These are phyloP conservation scores for Matsumyia berberina DNA, from an alignment of 2,888 invertebrate species.

Conservation along the genomic window DNA sequence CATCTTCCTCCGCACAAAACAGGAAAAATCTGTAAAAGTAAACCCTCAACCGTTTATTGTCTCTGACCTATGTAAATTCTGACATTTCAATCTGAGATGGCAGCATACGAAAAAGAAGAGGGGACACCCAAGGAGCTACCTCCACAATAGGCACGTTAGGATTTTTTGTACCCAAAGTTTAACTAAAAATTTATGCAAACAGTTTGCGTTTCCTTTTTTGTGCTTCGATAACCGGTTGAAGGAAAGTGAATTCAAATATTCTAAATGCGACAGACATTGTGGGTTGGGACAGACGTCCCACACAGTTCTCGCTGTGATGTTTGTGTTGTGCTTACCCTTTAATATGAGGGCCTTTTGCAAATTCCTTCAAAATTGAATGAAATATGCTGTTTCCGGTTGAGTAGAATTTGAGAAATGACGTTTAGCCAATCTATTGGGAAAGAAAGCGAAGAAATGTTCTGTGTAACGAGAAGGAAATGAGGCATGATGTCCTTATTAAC, in stretches of 20 bases:
- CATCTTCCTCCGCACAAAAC: background rate
- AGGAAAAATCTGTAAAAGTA: background rate
- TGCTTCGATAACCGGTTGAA: background rate
- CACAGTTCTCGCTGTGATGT: background rate
- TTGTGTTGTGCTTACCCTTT: background rate
- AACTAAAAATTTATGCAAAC: slow-evolving; percentile 27
- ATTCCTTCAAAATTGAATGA: slow-evolving; percentile 3
- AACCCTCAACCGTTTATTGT: slow-evolving; percentile 8
- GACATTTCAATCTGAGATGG: slow-evolving; percentile 34
- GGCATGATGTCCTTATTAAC: too few species aligned
- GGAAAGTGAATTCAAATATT: slow-evolving; percentile 22
- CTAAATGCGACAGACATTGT: background rate
- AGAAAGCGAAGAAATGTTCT: too few species aligned
- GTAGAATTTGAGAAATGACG: too few species aligned
- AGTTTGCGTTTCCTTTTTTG: slow-evolving; percentile 15
- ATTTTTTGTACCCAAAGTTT: slow-evolving; percentile 8
- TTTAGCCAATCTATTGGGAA: too few species aligned
- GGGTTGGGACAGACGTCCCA: background rate
- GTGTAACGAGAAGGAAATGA: too few species aligned
- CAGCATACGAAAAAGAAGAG: slow-evolving; percentile 1
- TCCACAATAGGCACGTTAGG: slow-evolving; percentile 5
- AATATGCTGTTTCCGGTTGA: background rate
- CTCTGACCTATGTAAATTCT: slow-evolving; percentile 54
- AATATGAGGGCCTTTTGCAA: background rate
- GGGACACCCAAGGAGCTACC: background rate